Evolutionary conservation across 2,113 vertebrate species (phyloP).

Genomic region (Campylomormyrus tamandua): DNA sequence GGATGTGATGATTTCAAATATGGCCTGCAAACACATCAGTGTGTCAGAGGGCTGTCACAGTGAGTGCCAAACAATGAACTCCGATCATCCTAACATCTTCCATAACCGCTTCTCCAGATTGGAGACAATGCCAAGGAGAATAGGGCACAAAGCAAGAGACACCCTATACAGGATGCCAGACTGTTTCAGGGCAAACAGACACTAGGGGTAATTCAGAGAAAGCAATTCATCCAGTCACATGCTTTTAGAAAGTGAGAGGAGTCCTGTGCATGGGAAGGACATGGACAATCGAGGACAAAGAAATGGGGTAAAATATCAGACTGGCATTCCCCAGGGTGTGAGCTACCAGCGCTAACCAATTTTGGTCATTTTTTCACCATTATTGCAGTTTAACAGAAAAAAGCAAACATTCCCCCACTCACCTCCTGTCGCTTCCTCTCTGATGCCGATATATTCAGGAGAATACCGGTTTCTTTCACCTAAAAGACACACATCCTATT

Average conservation of each 20-base stretch:
- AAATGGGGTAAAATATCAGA: not conserved
- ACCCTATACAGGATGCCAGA: not conserved
- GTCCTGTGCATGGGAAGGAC: not conserved
- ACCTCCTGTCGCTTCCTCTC: slow-evolving; percentile 93
- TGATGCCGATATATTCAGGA: slow-evolving; percentile 61
- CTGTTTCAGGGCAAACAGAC: not conserved
- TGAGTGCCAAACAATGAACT: not conserved
- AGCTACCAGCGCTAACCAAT: not conserved
- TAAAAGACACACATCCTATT: slow-evolving; percentile 34
- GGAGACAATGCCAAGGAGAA: not conserved
- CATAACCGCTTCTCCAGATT: not conserved
- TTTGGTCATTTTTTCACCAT: not conserved
- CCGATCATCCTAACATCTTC: not conserved
- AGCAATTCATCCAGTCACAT: not conserved
- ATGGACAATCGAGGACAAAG: not conserved
- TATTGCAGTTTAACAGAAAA: not conserved
- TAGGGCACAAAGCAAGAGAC: not conserved
- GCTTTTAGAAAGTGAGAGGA: not conserved
- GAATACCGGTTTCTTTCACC: slow-evolving; percentile 75
- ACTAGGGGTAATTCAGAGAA: not conserved
- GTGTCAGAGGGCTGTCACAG: not conserved
- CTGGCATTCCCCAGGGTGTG: not conserved
- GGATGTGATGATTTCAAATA: slow-evolving; percentile 94
- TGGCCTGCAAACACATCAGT: slow-evolving; percentile 61
- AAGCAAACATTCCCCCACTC: slow-evolving; percentile 15